These are phyloP conservation scores for Malacoraja senta DNA, from an alignment of 2,797 vertebrate genomes.

Conservation along the genomic window DNA sequence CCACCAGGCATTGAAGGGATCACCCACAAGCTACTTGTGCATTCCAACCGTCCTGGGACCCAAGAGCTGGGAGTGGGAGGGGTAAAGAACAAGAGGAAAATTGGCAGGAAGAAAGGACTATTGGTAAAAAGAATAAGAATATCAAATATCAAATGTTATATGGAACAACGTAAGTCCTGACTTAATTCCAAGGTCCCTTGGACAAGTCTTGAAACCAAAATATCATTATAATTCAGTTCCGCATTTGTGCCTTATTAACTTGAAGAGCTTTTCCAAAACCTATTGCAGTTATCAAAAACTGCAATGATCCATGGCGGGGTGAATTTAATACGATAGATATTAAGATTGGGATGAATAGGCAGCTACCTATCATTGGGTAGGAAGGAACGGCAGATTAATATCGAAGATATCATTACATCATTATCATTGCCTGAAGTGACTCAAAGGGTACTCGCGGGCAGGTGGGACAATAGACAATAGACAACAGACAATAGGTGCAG, in stretches of 20 bases:
- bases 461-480: too few species aligned
- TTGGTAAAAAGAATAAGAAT: not conserved
- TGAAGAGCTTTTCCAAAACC: not conserved
- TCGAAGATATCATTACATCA: too few species aligned
- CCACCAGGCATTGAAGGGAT: not conserved
- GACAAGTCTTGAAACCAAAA: not conserved
- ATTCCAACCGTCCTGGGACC: not conserved
- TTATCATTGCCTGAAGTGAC: not conserved
- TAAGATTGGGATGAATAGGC: not conserved
- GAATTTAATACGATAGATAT: not conserved
- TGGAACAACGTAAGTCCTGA: not conserved
- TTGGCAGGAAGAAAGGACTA: not conserved
- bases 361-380: too few species aligned
- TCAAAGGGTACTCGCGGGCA: not conserved
- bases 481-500: too few species aligned
- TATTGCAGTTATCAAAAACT: not conserved
- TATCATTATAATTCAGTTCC: not conserved
- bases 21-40: not conserved
- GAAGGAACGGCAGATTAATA: too few species aligned
- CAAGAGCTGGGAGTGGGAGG: not conserved
- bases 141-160: not conserved
- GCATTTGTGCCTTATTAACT: not conserved
- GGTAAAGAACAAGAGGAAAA: not conserved
- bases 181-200: not conserved
- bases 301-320: not conserved